Conservation (phyloP, 2,797 vertebrate species). For the Malacoctenus gilli region DNA sequence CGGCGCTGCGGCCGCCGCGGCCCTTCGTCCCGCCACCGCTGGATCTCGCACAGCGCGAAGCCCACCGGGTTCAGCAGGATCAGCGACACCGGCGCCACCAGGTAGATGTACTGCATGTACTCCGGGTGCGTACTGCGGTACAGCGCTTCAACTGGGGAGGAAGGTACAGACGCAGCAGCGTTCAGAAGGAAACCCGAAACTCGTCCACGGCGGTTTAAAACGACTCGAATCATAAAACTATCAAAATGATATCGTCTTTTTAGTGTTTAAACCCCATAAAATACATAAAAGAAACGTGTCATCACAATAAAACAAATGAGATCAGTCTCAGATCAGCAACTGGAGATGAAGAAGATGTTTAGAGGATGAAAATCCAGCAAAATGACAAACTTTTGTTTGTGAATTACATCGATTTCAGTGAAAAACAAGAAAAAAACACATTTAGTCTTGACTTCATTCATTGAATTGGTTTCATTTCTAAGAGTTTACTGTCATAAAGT, state of each 20-base stretch:
- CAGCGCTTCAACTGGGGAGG: slow-evolving; percentile 75
- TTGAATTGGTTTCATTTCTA: too few species aligned
- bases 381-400: neutral
- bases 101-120: slow-evolving; percentile 97
- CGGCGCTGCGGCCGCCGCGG: slow-evolving; percentile 83
- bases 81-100: slow-evolving; percentile 96
- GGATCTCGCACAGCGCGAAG: slow-evolving; percentile 95
- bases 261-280: too few species aligned
- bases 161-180: slow-evolving; percentile 65
- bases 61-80: slow-evolving; percentile 96
- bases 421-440: too few species aligned
- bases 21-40: slow-evolving; percentile 89
- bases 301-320: neutral
- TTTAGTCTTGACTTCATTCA: too few species aligned
- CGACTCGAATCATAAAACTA: too few species aligned
- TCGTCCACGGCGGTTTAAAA: too few species aligned
- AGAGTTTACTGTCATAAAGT: too few species aligned
- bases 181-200: too few species aligned
- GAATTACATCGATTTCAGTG: neutral
- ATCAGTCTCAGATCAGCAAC: neutral
- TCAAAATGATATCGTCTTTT: too few species aligned
- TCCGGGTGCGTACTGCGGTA: slow-evolving; percentile 87
- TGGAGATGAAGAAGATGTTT: too few species aligned
- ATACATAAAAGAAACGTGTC: too few species aligned
- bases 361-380: too few species aligned